Evolutionary conservation across 2,888 invertebrate genomes (phyloP), one percentile per base, ranked within the genome.

Genomic region (Idaea dimidiata): DNA sequence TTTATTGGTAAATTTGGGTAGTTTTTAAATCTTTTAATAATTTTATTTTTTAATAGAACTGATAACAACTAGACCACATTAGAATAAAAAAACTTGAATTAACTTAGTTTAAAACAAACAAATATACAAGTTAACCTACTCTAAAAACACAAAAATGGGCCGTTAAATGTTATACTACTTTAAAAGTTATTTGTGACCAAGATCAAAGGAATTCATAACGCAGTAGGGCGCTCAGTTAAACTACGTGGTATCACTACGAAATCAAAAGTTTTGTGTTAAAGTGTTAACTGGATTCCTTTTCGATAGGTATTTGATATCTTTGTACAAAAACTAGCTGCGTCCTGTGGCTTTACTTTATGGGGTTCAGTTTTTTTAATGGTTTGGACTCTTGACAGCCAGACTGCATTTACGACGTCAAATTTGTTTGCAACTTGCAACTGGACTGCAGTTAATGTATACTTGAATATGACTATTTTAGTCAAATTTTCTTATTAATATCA

Each of bases 221-320:
- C 82, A 81, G 82, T 82, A 80, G 82, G 82, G 76, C 75, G 74
- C 77, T 75, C 78, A 81, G 82, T 81, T 80, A 80, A 80, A 81
- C 81, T 78, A 80, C 77, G 71, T 76, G 72, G 74, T 79, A 80
- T 82, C 81, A 75, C 16, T 55, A 58, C 33, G 14, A 33, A 16
- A 58, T 70, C 72, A 78, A 80, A 84, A 6, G 10, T 4, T 86
- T 82, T 78, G 83, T 83, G 85, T 86, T 82, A 86, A 87, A 80
- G 84, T 84, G 86, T 85, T 82, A 86, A 85, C 84, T 81, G 82
- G 80, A 80, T 78, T 78, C 79, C 80, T 82, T 61, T 69, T 59
- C 33, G 14, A 32, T 58, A 66, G 69, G 68, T 70, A 59, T 68
- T 43, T 43, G 43, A 43, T 43, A 43, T 43, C 43, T 0, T 5